Conservation (phyloP, 2,797 vertebrate genomes). For the Muraenolepis orangiensis region DNA sequence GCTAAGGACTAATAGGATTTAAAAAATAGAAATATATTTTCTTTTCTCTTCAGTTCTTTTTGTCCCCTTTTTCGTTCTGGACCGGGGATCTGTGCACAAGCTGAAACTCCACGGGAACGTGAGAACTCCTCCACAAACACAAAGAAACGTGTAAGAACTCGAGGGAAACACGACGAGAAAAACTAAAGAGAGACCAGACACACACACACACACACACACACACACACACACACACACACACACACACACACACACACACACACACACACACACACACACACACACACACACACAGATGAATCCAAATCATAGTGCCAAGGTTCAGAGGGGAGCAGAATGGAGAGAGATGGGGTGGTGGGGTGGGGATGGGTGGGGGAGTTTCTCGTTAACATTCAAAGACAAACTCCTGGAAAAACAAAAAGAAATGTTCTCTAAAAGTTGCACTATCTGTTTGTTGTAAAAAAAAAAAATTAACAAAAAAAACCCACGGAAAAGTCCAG, state of each 20-base stretch:
- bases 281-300: slow-evolving; percentile 42
- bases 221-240: background rate
- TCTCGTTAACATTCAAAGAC: slow-evolving; percentile 77
- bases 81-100: slow-evolving; percentile 79
- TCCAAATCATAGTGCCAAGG: slow-evolving; percentile 93
- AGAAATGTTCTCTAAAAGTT: slow-evolving; percentile 80
- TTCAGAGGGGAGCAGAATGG: slow-evolving; percentile 73
- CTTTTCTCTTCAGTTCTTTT: background rate
- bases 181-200: slow-evolving; percentile 49
- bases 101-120: background rate
- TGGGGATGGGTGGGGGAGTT: slow-evolving; percentile 74
- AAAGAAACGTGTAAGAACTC: background rate
- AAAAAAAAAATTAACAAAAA: slow-evolving; percentile 54
- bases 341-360: too few species aligned
- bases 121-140: too few species aligned
- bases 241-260: slow-evolving; percentile 48
- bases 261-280: background rate
- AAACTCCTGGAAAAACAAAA: slow-evolving; percentile 41
- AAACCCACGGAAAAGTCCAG: background rate
- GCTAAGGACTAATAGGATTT: slow-evolving; percentile 23
- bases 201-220: slow-evolving; percentile 54
- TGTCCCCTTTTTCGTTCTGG: slow-evolving; percentile 29
- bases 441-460: slow-evolving; percentile 85
- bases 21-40: background rate
- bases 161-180: slow-evolving; percentile 52